Evolutionary conservation across 1,140 invertebrate genomes (phyloP), one percentile per base, ranked within the genome.

Genomic region (Popillia japonica): DNA sequence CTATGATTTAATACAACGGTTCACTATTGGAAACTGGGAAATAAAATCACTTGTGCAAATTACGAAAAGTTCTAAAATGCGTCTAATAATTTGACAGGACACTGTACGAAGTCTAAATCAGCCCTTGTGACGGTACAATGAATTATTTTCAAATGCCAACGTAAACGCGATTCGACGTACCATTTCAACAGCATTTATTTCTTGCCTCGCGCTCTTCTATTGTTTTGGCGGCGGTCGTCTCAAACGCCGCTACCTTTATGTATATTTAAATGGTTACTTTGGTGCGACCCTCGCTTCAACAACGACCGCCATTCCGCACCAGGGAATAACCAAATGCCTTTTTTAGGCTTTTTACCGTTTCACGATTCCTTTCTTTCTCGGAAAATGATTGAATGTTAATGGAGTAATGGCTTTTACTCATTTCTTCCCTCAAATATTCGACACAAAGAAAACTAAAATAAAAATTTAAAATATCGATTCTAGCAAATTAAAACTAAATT

Each of bases 251-350:
- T 68, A 22, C 61, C 17, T 68, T 68, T 23, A 68, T 68, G 61
- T 68, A 68, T 68, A 68, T 68, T 68, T 68, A 68, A 68, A 22
- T 68, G 61, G 61, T 68, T 68, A 68, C 61, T 68, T 68, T 68
- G 10, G 61, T 20, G 61, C 61, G 61, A 68, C 61, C 61, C 61
- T 68, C 61, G 61, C 11, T 68, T 68, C 61, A 68, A 68, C 61
- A 22, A 34, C 61, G 61, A 68, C 61, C 61, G 61, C 22, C 61
- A 34, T 68, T 68, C 61, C 22, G 59, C 59, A 64, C 10, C 17
- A 34, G 61, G 61, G 22, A 68, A 68, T 22, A 27, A 27, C 17
- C 6, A 68, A 68, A 68, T 27, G 20, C 27, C 61, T 68, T 34
- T 68, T 68, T 68, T 20, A 34, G 17, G 22, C 17, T 27, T 23